Evolutionary conservation across 2,113 vertebrate species (phyloP), one percentile per base, ranked within the genome.

Genomic region (Dolichotis patagonum): DNA sequence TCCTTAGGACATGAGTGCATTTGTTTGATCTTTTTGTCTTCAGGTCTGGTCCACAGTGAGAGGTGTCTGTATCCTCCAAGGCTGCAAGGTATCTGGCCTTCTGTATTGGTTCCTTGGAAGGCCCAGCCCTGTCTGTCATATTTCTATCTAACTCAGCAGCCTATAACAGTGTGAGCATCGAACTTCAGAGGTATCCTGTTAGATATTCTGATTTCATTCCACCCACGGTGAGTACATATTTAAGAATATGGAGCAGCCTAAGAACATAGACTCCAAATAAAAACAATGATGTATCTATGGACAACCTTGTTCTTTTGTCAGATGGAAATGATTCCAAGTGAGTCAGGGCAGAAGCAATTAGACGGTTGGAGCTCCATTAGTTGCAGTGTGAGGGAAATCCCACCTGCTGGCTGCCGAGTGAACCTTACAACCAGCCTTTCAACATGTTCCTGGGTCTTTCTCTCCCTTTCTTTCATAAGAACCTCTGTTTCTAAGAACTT

Each of bases 141-240:
- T 56, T 19, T 19, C 54, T 56, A 1, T 54, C 54, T 54, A 17
- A 54, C 54, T 56, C 17, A 19, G 54, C 54, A 19, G 54, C 54
- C 54, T 56, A 5, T 56, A 56, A 56, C 54, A 56, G 54, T 92
- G 90, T 96, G 82, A 46, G 82, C 96, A 92, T 86, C 0, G 8
- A 81, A 60, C 41, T 56, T 88, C 81, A 95, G 56, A 81, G 60
- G 71, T 78, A 81, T 78, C 85, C 49, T 83, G 52, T 20, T 78
- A 75, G 88, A 80, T 94, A 94, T 75, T 97, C 77, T 28, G 91
- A 9, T 96, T 41, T 17, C 75, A 73, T 92, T 38, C 77, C 38
- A 56, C 81, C 80, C 52, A 90, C 1, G 26, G 92, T 83, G 71
- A 35, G 28, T 28, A 26, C 19, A 46, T 52, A 73, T 38, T 94